Conservation (phyloP, 2,888 invertebrate genomes). For the Cremastinae sp. region DNA sequence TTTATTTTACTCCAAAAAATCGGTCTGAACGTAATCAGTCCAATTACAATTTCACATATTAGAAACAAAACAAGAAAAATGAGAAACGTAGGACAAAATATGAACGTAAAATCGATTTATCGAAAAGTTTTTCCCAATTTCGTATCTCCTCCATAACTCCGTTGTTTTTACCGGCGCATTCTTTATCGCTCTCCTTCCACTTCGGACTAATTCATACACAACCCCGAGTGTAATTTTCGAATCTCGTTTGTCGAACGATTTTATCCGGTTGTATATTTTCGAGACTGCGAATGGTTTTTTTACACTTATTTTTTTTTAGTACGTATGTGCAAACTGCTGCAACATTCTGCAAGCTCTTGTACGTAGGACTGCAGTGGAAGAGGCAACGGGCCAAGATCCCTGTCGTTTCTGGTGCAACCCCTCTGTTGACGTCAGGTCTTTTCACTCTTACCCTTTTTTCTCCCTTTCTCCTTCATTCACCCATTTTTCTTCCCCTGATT, state of each 20-base stretch:
- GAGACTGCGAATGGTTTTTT: constrained; percentile 38
- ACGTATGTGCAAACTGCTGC: constrained; percentile 7
- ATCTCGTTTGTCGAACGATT: constrained; percentile 49
- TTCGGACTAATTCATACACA: constrained; percentile 51
- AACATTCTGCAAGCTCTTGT: constrained; percentile 42
- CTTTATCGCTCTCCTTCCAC: constrained; percentile 16
- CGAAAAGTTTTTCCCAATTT: constrained; percentile 42
- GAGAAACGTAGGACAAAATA: too few species aligned
- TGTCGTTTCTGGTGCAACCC: constrained; percentile 40
- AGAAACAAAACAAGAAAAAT: too few species aligned
- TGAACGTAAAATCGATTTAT: too few species aligned
- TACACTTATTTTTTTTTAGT: not conserved
- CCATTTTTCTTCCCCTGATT: too few species aligned
- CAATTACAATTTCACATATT: too few species aligned
- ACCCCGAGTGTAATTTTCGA: constrained; percentile 49
- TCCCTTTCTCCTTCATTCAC: not conserved
- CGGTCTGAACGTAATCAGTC: too few species aligned
- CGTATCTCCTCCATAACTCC: not conserved
- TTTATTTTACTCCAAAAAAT: too few species aligned
- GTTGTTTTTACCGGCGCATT: constrained; percentile 1
- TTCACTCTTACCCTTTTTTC: constrained; percentile 33
- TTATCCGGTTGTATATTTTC: constrained; percentile 21
- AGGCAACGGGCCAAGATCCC: constrained; percentile 56
- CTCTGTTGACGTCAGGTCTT: constrained; percentile 57
- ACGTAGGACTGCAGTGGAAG: constrained; percentile 47